Base-by-base conservation (phyloP, 2,888 invertebrate genomes). In the Cerastis leucographa region DNA sequence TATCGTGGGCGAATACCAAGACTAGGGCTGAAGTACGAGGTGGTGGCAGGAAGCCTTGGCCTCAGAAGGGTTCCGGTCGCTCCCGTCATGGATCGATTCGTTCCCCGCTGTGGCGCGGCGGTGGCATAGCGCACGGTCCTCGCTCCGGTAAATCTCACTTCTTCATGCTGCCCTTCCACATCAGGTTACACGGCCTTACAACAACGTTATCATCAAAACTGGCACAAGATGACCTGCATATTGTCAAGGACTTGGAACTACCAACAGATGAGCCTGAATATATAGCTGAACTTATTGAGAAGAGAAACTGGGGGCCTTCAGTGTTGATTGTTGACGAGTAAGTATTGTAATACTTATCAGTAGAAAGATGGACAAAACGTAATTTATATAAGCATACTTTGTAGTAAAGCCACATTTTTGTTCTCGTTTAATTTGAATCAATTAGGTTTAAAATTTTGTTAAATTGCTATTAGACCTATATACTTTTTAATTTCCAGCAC, bases 21-120 rank as follows among this genome's bases (percentile, higher is more conserved):
- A 97, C 98, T 0, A 97, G 99, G 75, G 98, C 98, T 0, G 99
- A 99, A 96, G 98, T 98, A 74, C 96, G 97, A 68, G 99, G 99
- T 56, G 99, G 99, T 72, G 99, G 99, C 0, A 97, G 97, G 44
- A 99, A 99, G 90, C 99, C 99, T 0, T 99, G 99, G 99, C 99
- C 99, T 0, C 99, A 99, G 92, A 99, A 99, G 95, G 99, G 99
- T 40, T 92, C 97, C 46, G 99, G 99, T 0, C 97, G 97, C 86
- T 98, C 99, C 1, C 97, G 99, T 64, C 99, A 99, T 92, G 99
- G 99, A 22, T 99, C 99, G 19, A 98, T 98, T 78, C 97, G 99
- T 76, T 99, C 99, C 4, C 99, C 99, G 0, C 92, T 99, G 2
- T 99, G 98, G 95, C 97, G 97, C 83, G 98, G 98, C 0, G 99